Conservation (phyloP, 2,797 vertebrate genomes). For the Rhyacichthys aspro region DNA sequence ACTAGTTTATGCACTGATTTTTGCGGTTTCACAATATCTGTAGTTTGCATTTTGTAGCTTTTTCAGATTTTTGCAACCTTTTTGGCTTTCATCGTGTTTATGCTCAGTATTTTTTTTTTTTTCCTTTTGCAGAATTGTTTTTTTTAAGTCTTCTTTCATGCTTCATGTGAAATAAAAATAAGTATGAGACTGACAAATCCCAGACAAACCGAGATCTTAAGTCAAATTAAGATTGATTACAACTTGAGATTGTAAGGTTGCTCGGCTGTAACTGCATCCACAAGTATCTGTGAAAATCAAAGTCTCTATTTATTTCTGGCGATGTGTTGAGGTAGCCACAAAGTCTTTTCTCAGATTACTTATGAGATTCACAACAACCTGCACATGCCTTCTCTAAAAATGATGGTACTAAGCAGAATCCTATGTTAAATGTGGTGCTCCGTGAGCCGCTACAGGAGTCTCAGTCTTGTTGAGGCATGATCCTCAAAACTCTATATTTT, state of each 20-base stretch:
- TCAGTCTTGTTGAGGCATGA: constrained; percentile 22
- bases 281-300: background rate
- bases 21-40: no score
- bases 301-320: constrained; percentile 6
- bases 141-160: no score
- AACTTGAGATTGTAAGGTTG: background rate
- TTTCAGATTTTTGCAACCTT: no score
- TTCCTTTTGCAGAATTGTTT: no score
- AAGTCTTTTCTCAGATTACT: constrained; percentile 36
- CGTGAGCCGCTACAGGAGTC: constrained; percentile 4
- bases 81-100: no score
- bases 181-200: no score
- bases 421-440: constrained; percentile 18
- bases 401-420: constrained; percentile 21
- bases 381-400: constrained; percentile 16
- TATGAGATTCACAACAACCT: constrained; percentile 21
- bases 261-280: constrained; percentile 2
- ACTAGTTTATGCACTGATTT: no score
- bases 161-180: no score
- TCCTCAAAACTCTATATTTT: constrained; percentile 7
- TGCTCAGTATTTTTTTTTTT: no score
- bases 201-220: background rate
- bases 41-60: no score
- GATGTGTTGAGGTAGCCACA: constrained; percentile 16
- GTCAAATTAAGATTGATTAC: constrained; percentile 4